Evolutionary conservation across 1,140 invertebrate genomes (phyloP).

Genomic region (Drosophila nigrodunni): DNA sequence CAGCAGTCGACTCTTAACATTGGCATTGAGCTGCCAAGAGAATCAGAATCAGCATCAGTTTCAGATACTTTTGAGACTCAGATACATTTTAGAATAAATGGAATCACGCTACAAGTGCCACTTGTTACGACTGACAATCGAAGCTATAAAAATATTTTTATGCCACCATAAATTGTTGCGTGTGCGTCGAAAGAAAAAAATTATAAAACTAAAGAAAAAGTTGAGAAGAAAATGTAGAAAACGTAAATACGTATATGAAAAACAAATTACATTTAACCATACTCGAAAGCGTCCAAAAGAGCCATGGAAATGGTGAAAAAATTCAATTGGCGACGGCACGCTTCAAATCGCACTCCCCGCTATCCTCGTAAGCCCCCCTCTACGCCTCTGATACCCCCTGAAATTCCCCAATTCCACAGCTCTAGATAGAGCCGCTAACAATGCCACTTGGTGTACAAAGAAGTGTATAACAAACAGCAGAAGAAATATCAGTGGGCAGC

Average conservation of each 20-base stretch:
- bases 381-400: slow-evolving; percentile 21
- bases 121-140: slow-evolving; percentile 40
- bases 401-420: background rate
- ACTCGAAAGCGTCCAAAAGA: slow-evolving; percentile 46
- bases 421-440: slow-evolving; percentile 48
- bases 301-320: slow-evolving; percentile 68
- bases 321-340: slow-evolving; percentile 77
- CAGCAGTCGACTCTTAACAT: background rate
- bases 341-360: slow-evolving; percentile 30
- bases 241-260: slow-evolving; percentile 36
- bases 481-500: slow-evolving; percentile 54
- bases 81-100: slow-evolving; percentile 10
- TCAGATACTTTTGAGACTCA: slow-evolving; percentile 22
- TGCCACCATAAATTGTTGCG: slow-evolving; percentile 40
- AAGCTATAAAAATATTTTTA: slow-evolving; percentile 46
- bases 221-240: slow-evolving; percentile 26
- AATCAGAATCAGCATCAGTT: slow-evolving; percentile 13
- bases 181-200: slow-evolving; percentile 17
- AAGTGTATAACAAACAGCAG: slow-evolving; percentile 48
- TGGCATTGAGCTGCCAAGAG: slow-evolving; percentile 15
- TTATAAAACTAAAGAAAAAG: background rate
- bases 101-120: slow-evolving; percentile 34
- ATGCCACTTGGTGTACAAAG: slow-evolving; percentile 66
- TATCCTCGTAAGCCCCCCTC: background rate
- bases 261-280: slow-evolving; percentile 78